phyloP scores from a whole-genome alignment of 2,888 invertebrate genomes.

The Eulithis testata region DNA sequence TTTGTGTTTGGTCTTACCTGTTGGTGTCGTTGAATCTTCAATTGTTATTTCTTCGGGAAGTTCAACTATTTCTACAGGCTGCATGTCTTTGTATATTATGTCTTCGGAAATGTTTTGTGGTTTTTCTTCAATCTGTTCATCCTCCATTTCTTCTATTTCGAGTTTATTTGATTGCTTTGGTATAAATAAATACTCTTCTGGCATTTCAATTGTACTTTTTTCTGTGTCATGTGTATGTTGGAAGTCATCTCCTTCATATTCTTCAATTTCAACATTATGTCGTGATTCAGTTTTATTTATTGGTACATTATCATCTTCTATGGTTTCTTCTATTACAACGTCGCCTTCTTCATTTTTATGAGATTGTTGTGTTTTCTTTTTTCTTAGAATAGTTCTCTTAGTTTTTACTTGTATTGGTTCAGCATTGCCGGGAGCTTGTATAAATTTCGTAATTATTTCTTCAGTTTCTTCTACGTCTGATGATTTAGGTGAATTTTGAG shows the following conservation, averaged over 20 bases:
- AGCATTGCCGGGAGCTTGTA: slow-evolving; percentile 76
- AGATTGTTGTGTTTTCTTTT: slow-evolving; percentile 59
- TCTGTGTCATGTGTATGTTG: slow-evolving; percentile 48
- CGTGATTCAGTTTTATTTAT: slow-evolving; percentile 36
- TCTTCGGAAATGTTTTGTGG: too few relatives aligned
- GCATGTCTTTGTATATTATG: neutral
- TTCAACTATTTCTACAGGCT: neutral
- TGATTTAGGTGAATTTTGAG: slow-evolving; percentile 60
- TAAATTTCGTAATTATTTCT: slow-evolving; percentile 86
- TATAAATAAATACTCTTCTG: slow-evolving; percentile 62
- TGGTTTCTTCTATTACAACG: slow-evolving; percentile 80
- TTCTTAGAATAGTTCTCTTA: slow-evolving; percentile 82
- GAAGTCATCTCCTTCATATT: slow-evolving; percentile 63
- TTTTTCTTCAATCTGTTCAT: slow-evolving; percentile 40
- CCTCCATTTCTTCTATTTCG: slow-evolving; percentile 64
- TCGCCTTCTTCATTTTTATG: slow-evolving; percentile 63
- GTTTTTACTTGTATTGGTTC: slow-evolving; percentile 84
- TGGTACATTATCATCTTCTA: slow-evolving; percentile 68
- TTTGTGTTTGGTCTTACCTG: too few relatives aligned
- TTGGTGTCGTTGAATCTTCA: too few relatives aligned
- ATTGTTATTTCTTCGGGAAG: neutral
- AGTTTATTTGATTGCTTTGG: slow-evolving; percentile 62
- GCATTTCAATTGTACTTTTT: slow-evolving; percentile 67
- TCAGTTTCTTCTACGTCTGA: slow-evolving; percentile 83
- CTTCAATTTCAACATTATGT: slow-evolving; percentile 72